phyloP scores from a whole-genome alignment of 2,113 vertebrate genomes.

The Neomonachus schauinslandi region DNA sequence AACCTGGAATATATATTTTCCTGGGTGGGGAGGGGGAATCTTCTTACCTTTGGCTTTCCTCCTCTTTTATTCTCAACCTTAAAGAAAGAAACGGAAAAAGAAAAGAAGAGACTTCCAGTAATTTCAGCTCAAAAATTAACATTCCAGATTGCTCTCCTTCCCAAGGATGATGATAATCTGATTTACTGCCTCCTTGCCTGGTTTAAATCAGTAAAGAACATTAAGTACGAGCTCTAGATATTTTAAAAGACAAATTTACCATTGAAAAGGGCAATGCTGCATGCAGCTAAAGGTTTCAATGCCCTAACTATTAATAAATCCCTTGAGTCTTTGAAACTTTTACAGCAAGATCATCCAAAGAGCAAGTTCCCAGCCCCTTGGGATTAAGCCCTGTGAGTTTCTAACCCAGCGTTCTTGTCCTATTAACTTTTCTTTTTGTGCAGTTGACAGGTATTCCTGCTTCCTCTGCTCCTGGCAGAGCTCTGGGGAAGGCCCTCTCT shows the following conservation, averaged over 20 bases:
- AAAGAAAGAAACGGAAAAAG: neutral
- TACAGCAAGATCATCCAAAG: conserved; percentile 34
- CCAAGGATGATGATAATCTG: conserved; percentile 35
- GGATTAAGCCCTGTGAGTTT: neutral
- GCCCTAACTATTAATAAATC: conserved; percentile 57
- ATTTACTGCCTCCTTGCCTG: conserved; percentile 48
- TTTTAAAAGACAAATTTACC: conserved; percentile 65
- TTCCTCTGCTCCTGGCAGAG: neutral
- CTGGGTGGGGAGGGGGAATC: neutral
- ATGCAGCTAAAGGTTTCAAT: conserved; percentile 37
- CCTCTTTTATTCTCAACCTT: neutral
- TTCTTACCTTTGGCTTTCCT: conserved; percentile 1
- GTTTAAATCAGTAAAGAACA: conserved; percentile 71
- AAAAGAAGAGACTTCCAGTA: conserved; percentile 8
- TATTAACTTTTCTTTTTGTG: neutral
- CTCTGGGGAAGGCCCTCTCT: neutral
- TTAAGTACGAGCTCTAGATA: conserved; percentile 49
- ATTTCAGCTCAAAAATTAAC: conserved; percentile 58
- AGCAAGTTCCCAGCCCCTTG: neutral
- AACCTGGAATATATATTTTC: neutral
- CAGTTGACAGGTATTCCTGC: neutral
- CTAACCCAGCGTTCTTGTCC: neutral
- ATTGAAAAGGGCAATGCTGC: conserved; percentile 29
- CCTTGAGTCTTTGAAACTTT: conserved; percentile 53
- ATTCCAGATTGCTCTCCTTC: conserved; percentile 45